Base-by-base conservation (phyloP, 64 coral and sea anemone genomes). In the Orbicella faveolata region DNA sequence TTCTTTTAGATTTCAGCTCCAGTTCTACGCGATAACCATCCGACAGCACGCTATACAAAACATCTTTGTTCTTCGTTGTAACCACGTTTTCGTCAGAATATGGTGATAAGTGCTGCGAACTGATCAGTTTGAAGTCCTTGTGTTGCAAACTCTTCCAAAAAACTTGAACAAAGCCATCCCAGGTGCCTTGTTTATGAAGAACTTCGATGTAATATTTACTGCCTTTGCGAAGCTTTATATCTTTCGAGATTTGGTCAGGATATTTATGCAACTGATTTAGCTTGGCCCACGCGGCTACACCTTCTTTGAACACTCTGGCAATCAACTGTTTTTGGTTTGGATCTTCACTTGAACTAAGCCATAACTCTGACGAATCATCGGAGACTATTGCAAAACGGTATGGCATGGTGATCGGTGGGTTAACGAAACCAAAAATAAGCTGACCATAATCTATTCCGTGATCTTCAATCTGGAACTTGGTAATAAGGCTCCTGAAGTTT, bases 381-480 rank as follows among this genome's bases (percentile, higher is more conserved):
- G 93, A 95, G 19, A 84, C 88, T 16, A 95, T 83, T 35, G 76
- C 93, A 80, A 95, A 95, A 34, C 3, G 21, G 25, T 76, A 95
- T 1, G 12, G 35, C 65, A 72, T 86, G 33, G n/a, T 83, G 35
- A 18, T 53, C 13, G 78, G 73, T 12, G 94, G 73, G 34, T 83
- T 85, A 37, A 95, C 36, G 77, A 78, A 95, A 9, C 94, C 94
- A 77, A 96, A 92, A 6, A 82, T 82, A 1, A 17, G 16, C 59
- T 63, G 34, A 34, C 79, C 79, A 20, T 82, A 82, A 30, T 82
- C 79, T 1, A 37, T 17, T 0, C 54, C 7, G 33, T 82, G 2
- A 55, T 82, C 79, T 82, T 82, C 79, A 34, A 36, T 18, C 13
- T 36, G 14, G 36, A 82, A 82, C 30, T 63, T 23, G 30, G 3